phyloP scores from a whole-genome alignment of 2,113 vertebrate species.

The Calypte anna region DNA sequence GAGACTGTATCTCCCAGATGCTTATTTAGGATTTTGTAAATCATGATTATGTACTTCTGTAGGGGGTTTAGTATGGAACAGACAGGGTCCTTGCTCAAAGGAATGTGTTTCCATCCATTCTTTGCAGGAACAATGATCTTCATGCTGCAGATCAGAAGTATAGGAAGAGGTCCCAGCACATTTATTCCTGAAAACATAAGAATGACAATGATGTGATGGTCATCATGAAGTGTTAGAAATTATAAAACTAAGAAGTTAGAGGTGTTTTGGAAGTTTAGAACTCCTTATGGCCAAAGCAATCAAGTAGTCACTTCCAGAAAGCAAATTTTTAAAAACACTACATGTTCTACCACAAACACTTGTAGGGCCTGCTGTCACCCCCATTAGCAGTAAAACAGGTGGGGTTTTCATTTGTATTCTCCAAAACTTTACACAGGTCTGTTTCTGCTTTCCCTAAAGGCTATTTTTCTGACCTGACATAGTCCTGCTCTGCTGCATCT shows the following conservation, averaged over 20 bases:
- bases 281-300: neutral
- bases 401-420: neutral
- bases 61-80: neutral
- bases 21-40: neutral
- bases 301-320: neutral
- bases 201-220: neutral
- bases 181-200: neutral
- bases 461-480: rapidly evolving
- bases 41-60: neutral
- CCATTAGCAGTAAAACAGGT: neutral
- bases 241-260: neutral
- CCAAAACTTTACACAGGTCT: neutral
- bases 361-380: neutral
- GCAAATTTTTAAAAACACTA: neutral
- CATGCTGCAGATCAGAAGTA: neutral
- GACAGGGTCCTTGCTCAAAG: rapidly evolving
- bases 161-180: neutral
- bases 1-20: neutral
- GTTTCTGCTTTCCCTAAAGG: neutral
- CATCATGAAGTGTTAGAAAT: neutral
- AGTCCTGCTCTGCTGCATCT: neutral
- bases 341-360: neutral
- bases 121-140: neutral
- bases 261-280: neutral
- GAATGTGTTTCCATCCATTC: neutral